phyloP scores from a whole-genome alignment of 2,113 vertebrate genomes.

The Glaucomys volans region DNA sequence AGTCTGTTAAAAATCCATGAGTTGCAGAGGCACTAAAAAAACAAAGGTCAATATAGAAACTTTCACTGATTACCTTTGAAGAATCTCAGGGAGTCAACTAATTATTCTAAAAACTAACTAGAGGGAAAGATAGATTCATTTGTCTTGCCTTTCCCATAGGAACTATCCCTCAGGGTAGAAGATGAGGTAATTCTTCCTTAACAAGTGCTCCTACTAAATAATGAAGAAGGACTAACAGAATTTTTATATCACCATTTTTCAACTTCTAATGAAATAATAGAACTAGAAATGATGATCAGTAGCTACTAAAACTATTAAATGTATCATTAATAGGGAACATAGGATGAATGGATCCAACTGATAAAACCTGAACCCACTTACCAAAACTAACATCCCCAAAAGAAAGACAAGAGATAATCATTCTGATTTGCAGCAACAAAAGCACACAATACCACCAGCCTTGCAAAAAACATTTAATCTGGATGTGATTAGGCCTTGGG shows the following conservation, averaged over 20 bases:
- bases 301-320: background rate
- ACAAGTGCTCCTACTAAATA: background rate
- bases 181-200: conserved; percentile 26
- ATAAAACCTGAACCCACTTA: background rate
- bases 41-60: background rate
- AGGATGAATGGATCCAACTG: background rate
- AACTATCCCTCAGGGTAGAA: background rate
- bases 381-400: background rate
- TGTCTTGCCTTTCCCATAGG: background rate
- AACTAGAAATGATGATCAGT: background rate
- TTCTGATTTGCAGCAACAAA: background rate
- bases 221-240: conserved; percentile 16
- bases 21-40: background rate
- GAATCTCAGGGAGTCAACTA: background rate
- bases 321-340: background rate
- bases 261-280: conserved; percentile 24
- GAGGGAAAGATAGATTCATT: background rate
- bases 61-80: background rate
- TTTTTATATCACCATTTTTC: conserved; percentile 4
- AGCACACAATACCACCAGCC: background rate
- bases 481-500: background rate
- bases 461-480: background rate
- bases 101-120: conserved; percentile 28
- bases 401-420: background rate
- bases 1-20: conserved; percentile 37